Conservation (phyloP, 2,888 invertebrate genomes). For the Parnassius mnemosyne region DNA sequence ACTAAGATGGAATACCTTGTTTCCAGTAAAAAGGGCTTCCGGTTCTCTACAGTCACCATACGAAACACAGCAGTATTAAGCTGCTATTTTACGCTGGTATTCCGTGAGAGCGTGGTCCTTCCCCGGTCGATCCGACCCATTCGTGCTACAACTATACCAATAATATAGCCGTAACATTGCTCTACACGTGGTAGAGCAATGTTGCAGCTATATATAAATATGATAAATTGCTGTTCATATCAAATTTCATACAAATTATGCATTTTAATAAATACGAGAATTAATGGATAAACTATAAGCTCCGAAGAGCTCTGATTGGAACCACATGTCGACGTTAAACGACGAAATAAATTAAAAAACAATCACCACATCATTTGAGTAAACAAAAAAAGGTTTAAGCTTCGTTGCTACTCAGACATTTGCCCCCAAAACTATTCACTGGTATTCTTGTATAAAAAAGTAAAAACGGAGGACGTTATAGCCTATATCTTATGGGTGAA, state of each 20-base stretch:
- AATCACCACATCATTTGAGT: slow-evolving; percentile 78
- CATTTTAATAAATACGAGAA: slow-evolving; percentile 43
- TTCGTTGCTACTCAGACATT: slow-evolving; percentile 65
- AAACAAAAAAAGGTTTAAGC: slow-evolving; percentile 71
- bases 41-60: too few species aligned
- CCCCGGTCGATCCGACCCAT: too few species aligned
- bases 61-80: too few species aligned
- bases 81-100: too few species aligned
- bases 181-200: too few species aligned
- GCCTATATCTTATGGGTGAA: slow-evolving; percentile 43
- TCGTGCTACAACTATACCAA: too few species aligned
- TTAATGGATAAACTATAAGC: slow-evolving; percentile 66
- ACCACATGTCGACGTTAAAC: slow-evolving; percentile 74
- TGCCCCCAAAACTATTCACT: slow-evolving; percentile 62
- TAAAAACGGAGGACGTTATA: slow-evolving; percentile 40
- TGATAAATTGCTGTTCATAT: slow-evolving; percentile 16
- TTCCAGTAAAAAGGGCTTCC: too few species aligned
- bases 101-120: too few species aligned
- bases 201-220: too few species aligned
- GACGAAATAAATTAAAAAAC: slow-evolving; percentile 78
- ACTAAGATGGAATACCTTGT: too few species aligned
- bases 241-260: slow-evolving; percentile 23
- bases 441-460: slow-evolving; percentile 39
- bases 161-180: too few species aligned
- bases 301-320: slow-evolving; percentile 68